Evolutionary conservation across 2,113 vertebrate species (phyloP), one percentile per base, ranked within the genome.

Genomic region (Echinops telfairi): DNA sequence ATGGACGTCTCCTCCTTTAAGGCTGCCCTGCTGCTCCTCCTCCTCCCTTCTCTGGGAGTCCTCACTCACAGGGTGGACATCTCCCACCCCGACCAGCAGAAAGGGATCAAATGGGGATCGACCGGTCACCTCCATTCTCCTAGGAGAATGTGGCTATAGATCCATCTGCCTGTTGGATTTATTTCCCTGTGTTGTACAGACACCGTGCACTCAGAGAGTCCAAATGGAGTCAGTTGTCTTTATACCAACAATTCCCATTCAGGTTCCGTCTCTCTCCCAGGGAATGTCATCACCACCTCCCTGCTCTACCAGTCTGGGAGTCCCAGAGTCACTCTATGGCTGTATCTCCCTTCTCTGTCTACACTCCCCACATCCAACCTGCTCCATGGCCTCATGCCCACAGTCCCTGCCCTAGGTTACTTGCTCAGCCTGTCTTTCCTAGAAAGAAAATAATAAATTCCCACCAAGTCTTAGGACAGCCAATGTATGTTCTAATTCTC

Each of bases 341-440:
- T 16, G 0, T n/a, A 0, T 71, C 9, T 40, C 6, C 23, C 36
- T 14, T 27, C 19, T 7, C 27, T 83, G 29, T 20, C 9, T 53
- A 6, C 2, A 8, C 25, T 78, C 7, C 68, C 11, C 47, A 3
- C 11, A 9, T 15, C 16, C 78, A 29, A 31, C 33, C 62, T 27
- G 6, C 23, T n/a, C 8, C 29, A 22, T 83, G 47, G 47, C 19
- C 70, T 22, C 31, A 36, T 79, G 22, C 29, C 20, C 25, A 29
- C 33, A 9, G 31, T 36, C 25, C 14, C 15, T 71, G 36, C 60
- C 29, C 80, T 47, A 33, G 29, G 20, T n/a, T 25, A 40, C 11
- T 2, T 2, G 0, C 23, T 81, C 27, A 1, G 7, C 47, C 60
- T 38, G 31, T 83, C 58, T 86, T 36, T 14, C 58, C 91, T 29